These are phyloP conservation scores for Alsophila aescularia DNA, from an alignment of 2,888 invertebrate species.

Conservation along the genomic window DNA sequence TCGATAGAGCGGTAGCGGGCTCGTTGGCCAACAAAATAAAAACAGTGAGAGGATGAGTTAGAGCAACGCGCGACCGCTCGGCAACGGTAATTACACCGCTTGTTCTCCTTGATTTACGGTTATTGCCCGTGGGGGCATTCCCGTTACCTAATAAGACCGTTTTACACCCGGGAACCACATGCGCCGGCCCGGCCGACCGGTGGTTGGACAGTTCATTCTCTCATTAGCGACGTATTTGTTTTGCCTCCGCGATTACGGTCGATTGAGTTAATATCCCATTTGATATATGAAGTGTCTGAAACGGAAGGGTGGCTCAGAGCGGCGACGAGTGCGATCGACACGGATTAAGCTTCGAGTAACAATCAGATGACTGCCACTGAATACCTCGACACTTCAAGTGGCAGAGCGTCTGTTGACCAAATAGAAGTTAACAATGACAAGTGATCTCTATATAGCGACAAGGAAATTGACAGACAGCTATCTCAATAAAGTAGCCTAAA, in stretches of 20 bases:
- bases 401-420: constrained; percentile 13
- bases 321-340: constrained; percentile 50
- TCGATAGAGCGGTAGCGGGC: constrained; percentile 79
- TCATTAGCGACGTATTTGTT: constrained; percentile 80
- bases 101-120: constrained; percentile 85
- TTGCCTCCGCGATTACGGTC: constrained; percentile 73
- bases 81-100: constrained; percentile 85
- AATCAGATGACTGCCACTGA: constrained; percentile 42
- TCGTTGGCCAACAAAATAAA: constrained; percentile 80
- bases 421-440: constrained; percentile 32
- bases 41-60: constrained; percentile 82
- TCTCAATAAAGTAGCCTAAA: constrained; percentile 27
- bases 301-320: constrained; percentile 57
- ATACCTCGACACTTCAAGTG: constrained; percentile 30
- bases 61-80: constrained; percentile 80
- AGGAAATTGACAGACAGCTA: background rate
- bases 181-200: constrained; percentile 62
- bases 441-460: constrained; percentile 18
- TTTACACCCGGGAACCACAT: constrained; percentile 81
- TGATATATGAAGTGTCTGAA: constrained; percentile 71
- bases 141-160: constrained; percentile 84
- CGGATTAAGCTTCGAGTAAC: constrained; percentile 50
- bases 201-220: constrained; percentile 74
- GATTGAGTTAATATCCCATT: constrained; percentile 78
- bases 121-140: constrained; percentile 84